These are phyloP conservation scores for Sycophaga agraensis DNA, from an alignment of 1,140 invertebrate genomes.

Conservation along the genomic window DNA sequence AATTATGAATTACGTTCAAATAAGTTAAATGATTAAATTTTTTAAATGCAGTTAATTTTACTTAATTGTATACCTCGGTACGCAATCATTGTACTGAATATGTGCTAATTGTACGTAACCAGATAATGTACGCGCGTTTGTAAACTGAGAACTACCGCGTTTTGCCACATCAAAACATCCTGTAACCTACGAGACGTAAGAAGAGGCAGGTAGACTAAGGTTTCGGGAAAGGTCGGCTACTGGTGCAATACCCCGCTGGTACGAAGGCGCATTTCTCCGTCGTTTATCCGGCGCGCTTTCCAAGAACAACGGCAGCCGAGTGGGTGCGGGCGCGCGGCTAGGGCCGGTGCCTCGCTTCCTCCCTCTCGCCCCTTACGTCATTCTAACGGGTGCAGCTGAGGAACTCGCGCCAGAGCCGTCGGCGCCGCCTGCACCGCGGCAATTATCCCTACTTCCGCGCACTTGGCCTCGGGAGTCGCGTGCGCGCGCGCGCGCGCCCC, in stretches of 20 bases:
- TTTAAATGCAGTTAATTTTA: too few relatives aligned
- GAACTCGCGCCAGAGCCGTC: not conserved
- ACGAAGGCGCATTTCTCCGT: too few relatives aligned
- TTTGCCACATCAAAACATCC: too few relatives aligned
- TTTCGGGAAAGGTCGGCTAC: not conserved
- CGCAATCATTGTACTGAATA: too few relatives aligned
- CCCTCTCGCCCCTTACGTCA: constrained; percentile 13
- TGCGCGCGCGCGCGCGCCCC: not conserved
- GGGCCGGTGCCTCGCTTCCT: not conserved
- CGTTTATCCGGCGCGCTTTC: constrained; percentile 7
- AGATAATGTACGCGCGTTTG: too few relatives aligned
- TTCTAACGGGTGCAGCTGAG: constrained; percentile 10
- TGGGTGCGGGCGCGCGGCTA: not conserved
- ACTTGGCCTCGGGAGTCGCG: not conserved
- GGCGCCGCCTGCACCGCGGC: constrained; percentile 7
- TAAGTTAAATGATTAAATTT: too few relatives aligned
- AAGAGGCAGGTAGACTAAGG: too few relatives aligned
- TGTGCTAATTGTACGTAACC: too few relatives aligned
- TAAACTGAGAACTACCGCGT: too few relatives aligned
- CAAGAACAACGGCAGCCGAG: constrained; percentile 8
- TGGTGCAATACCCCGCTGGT: not conserved
- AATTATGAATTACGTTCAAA: too few relatives aligned
- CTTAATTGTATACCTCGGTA: too few relatives aligned
- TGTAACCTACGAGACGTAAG: too few relatives aligned
- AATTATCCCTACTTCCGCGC: constrained; percentile 29